These are phyloP conservation scores for Opisthograptis luteolata DNA, from an alignment of 2,888 invertebrate species.

Conservation along the genomic window DNA sequence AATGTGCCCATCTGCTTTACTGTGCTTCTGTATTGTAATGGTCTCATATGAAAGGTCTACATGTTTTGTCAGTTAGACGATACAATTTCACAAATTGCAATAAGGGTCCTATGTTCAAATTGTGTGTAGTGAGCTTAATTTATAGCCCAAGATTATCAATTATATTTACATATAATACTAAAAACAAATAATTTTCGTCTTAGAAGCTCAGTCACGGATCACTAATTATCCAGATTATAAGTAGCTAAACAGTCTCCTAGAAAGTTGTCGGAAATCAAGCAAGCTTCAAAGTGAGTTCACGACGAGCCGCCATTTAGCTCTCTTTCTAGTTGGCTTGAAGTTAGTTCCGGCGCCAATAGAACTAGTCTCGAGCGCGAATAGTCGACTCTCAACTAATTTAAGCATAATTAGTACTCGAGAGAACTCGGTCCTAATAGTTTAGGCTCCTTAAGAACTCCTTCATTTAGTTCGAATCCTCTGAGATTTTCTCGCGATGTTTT, in stretches of 20 bases:
- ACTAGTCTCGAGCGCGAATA: neutral
- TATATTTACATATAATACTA: no score
- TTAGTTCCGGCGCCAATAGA: neutral
- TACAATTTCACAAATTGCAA: no score
- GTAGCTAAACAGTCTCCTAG: neutral
- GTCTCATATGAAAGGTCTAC: no score
- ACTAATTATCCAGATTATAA: neutral
- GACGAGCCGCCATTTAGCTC: neutral
- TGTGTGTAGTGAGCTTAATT: no score
- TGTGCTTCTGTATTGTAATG: no score
- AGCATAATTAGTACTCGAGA: constrained; percentile 7
- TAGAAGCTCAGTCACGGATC: no score
- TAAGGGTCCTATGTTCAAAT: no score
- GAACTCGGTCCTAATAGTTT: constrained; percentile 7
- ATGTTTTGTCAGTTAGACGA: no score
- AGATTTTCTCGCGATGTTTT: constrained; percentile 6
- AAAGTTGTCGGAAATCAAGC: neutral
- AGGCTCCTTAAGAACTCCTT: constrained; percentile 1
- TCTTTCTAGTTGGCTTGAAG: neutral
- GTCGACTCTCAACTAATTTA: constrained; percentile 11
- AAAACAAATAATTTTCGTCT: no score
- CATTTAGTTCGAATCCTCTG: constrained; percentile 3
- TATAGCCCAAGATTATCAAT: no score
- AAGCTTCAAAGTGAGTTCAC: neutral
- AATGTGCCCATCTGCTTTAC: constrained; percentile 15